A percentile compares a stretch with the other conserved stretches of the same genome.
Conservation (phyloP, 1,140 invertebrate species). For the Arctopsyche grandis region DNA sequence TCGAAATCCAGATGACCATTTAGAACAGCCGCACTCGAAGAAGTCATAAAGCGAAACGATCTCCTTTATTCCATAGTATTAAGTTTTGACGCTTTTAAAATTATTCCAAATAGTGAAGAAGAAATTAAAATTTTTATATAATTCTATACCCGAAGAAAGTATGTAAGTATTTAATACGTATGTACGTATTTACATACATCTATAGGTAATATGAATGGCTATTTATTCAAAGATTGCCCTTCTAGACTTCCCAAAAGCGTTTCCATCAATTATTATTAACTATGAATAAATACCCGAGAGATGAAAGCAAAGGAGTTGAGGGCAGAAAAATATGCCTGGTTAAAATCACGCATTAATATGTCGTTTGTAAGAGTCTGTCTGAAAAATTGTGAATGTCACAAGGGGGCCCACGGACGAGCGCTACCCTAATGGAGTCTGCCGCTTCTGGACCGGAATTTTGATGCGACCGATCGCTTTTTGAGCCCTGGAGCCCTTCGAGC, state of each 20-base stretch:
- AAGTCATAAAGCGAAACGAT: conserved; percentile 35
- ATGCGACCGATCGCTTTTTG: conserved; percentile 51
- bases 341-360: conserved; percentile 42
- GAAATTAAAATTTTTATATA: too few species aligned
- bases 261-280: too few species aligned
- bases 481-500: conserved; percentile 30
- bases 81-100: background rate
- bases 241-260: too few species aligned
- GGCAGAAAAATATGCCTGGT: background rate
- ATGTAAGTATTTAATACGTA: too few species aligned
- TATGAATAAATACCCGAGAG: too few species aligned
- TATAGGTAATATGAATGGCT: too few species aligned
- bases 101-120: background rate
- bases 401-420: conserved; percentile 12
- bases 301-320: background rate
- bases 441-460: conserved; percentile 51
- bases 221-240: too few species aligned
- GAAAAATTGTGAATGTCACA: conserved; percentile 49
- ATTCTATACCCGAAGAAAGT: too few species aligned
- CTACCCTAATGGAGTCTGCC: conserved; percentile 48
- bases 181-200: too few species aligned
- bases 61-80: background rate
- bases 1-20: conserved; percentile 48
- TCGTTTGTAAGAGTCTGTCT: conserved; percentile 39
- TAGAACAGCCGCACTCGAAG: conserved; percentile 27